Conservation (phyloP, 92 coral and sea anemone genomes). For the Metridium senile region DNA sequence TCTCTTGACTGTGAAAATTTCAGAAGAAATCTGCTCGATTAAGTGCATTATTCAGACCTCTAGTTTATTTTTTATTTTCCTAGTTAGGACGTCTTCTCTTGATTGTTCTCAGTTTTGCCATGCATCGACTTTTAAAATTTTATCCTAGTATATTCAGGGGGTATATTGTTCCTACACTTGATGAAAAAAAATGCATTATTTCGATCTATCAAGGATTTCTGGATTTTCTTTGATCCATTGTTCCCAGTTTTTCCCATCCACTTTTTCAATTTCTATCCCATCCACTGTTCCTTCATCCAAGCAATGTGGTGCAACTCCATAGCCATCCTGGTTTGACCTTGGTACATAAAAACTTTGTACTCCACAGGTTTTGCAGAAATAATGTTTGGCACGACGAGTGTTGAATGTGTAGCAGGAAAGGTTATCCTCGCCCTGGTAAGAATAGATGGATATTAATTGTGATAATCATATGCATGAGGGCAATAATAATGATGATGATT, state of each 20-base stretch:
- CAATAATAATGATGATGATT: not conserved
- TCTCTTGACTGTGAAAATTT: too few species aligned
- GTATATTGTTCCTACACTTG: too few species aligned
- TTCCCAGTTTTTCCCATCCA: slow-evolving; percentile 97
- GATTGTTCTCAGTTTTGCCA: too few species aligned
- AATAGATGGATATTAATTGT: not conserved
- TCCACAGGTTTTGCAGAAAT: slow-evolving; percentile 97
- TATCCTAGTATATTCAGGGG: too few species aligned
- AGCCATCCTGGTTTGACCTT: slow-evolving; percentile 94
- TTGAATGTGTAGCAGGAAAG: slow-evolving; percentile 92
- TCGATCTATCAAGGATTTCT: slow-evolving; percentile 68
- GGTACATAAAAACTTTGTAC: slow-evolving; percentile 96
- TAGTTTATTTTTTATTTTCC: too few species aligned
- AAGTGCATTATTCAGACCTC: too few species aligned
- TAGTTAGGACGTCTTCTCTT: too few species aligned
- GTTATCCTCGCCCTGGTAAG: slow-evolving; percentile 82
- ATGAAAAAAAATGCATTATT: too few species aligned
- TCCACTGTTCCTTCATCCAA: slow-evolving; percentile 86
- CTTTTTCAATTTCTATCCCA: slow-evolving; percentile 50
- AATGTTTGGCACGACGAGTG: slow-evolving; percentile 81
- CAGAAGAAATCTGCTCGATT: too few species aligned
- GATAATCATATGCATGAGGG: not conserved
- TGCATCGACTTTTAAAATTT: too few species aligned
- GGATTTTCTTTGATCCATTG: slow-evolving; percentile 66
- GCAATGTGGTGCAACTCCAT: slow-evolving; percentile 97